Conservation (phyloP, 2,113 vertebrate genomes). For the Euleptes europaea region DNA sequence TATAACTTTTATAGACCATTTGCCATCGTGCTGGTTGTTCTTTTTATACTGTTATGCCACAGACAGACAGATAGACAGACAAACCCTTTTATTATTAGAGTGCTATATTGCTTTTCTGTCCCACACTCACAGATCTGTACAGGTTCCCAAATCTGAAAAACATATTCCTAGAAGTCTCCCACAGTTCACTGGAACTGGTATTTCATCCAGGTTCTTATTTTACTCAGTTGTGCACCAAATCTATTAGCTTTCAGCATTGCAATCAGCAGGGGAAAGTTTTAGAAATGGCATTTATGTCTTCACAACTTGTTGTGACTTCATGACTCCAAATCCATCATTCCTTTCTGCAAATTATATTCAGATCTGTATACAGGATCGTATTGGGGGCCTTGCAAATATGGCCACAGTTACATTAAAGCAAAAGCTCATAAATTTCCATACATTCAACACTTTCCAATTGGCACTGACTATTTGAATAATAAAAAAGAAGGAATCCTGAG, state of each 20-base stretch:
- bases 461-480: conserved; percentile 56
- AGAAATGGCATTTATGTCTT: neutral
- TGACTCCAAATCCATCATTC: conserved; percentile 39
- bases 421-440: conserved; percentile 58
- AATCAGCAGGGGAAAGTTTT: neutral
- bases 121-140: neutral
- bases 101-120: too few species aligned
- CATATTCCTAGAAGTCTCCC: too few species aligned
- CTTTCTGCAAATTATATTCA: conserved; percentile 45
- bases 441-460: conserved; percentile 50
- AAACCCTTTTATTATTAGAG: too few species aligned
- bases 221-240: neutral
- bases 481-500: conserved; percentile 41
- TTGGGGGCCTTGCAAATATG: conserved; percentile 49
- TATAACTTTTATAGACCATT: too few species aligned
- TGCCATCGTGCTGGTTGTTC: too few species aligned
- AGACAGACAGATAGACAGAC: too few species aligned
- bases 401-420: conserved; percentile 42
- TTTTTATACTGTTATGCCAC: too few species aligned
- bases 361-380: conserved; percentile 25
- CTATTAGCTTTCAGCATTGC: neutral
- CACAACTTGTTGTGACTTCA: conserved; percentile 12
- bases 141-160: neutral
- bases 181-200: neutral
- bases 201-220: neutral